Percentiles rank a stretch among this genome's conserved stretches.
These are phyloP conservation scores for Oreonectes daqikongensis DNA, from an alignment of 2,797 vertebrate genomes.

Conservation along the genomic window DNA sequence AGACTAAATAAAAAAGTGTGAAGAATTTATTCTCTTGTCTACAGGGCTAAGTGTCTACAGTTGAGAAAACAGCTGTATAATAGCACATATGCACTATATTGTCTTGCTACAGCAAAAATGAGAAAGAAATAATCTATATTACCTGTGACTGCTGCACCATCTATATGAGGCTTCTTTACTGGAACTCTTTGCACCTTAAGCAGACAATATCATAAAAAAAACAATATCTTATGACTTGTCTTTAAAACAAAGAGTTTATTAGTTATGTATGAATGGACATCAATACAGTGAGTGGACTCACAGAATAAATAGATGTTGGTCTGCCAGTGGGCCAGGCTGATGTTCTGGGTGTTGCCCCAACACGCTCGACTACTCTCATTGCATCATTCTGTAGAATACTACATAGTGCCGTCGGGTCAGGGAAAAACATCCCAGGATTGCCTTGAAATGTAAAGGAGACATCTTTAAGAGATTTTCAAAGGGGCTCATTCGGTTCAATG, in stretches of 20 bases:
- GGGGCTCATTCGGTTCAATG: not conserved
- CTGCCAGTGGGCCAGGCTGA: constrained; percentile 66
- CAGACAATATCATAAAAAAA: not conserved
- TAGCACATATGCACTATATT: no score
- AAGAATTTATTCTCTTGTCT: no score
- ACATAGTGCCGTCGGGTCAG: constrained; percentile 63
- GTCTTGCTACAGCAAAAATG: not conserved
- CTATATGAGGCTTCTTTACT: constrained; percentile 40
- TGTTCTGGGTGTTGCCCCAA: constrained; percentile 56
- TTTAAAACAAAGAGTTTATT: not conserved
- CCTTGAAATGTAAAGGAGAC: constrained; percentile 23
- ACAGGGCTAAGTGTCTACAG: no score
- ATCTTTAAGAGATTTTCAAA: no score
- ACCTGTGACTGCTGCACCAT: constrained; percentile 6
- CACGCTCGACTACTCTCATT: constrained; percentile 50
- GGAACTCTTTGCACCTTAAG: constrained; percentile 56
- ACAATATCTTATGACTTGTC: not conserved
- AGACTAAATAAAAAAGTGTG: no score
- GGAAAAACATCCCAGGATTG: constrained; percentile 63
- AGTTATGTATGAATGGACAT: not conserved
- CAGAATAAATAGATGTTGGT: constrained; percentile 71
- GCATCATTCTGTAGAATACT: constrained; percentile 73
- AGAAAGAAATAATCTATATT: not conserved
- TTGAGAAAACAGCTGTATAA: no score
- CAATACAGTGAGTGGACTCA: constrained; percentile 51